Evolutionary conservation across 2,797 vertebrate species (phyloP), one percentile per base, ranked within the genome.

Genomic region (Cuculus canorus): DNA sequence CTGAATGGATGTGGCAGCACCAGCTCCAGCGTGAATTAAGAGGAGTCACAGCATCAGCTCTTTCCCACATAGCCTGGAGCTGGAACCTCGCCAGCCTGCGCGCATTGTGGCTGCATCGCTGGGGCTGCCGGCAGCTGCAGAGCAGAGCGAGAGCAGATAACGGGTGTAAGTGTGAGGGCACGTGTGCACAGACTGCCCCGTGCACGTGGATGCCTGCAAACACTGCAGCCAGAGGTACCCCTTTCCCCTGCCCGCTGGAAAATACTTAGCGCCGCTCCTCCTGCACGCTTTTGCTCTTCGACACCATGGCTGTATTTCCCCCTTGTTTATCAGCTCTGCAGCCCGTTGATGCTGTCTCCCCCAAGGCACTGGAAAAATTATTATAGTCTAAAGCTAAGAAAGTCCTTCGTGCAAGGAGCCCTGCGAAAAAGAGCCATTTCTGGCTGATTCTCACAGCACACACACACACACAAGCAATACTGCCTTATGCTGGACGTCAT

Each of bases 161-260:
- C 4, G 15, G 35, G 5, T 4, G 3, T 3, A 24, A 19, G 43
- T 4, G 7, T 14, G 69, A 22, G 53, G 13, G 15, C 6, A 4
- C 2, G 30, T 6, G 50, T 15, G 35, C 11, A 5, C 14, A 2
- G 60, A 1, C 3, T 0, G 37, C 35, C 48, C 63, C 13, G 12
- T 8, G 57, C 50, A 27, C 2, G 0, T 5, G 48, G 25, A 6
- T 1, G 4, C 39, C 11, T 2, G 6, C 47, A 2, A 17, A 9
- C 3, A 1, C 33, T 1, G 3, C 30, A 41, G 30, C 41, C 45
- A 47, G 45, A 47, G 45, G 45, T 47, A 17, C 35, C 35, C 4
- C 2, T n/a, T 39, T 30, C 22, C 33, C 75, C 17, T 47, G 14
- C 7, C 5, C 13, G 0, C 43, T 43, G 33, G 39, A 22, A 39